Base-by-base conservation (phyloP, 2,888 invertebrate genomes). In the Eupeodes luniger region DNA sequence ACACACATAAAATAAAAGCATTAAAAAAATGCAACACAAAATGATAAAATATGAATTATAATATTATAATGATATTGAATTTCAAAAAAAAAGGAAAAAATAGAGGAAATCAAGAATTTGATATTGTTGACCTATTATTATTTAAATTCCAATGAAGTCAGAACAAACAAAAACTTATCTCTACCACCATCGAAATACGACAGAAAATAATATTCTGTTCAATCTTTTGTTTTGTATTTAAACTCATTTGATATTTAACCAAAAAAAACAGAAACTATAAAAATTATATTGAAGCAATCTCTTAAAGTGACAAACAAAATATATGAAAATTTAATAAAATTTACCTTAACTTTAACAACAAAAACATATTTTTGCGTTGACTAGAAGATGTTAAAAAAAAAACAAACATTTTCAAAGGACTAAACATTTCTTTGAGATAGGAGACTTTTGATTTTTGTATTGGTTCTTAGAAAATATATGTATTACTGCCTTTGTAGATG, bases 401-500 rank as follows among this genome's bases (percentile, higher is more conserved):
- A 40, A 70, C 49, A 62, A 57, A 67, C 2, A 51, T 66, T 74
- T 40, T 34, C 72, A 67, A 19, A 76, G 83, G 66, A 44, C 62
- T 55, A 80, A 59, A 70, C 74, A 67, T n/a, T 44, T 14, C 59
- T 47, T 61, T 59, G 12, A 12, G 40, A 55, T 34, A 34, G 34
- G n/a, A 36, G 59, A 7, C 27, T 57, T 11, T 1, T 47, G 10
- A 11, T 19, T 2, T 59, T 59, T 36, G 34, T 51, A 1, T 51
- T 81, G 79, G 94, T 94, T 92, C 92, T 95, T 96, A 97, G 95
- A 95, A 97, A 96, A 97, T 97, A 95, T 97, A 97, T 93, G 97
- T 97, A 96, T 97, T 96, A 95, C 97, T 97, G 96, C 95, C 92
- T 92, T 93, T 95, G 94, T 95, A 94, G 91, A 93, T 95, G 95